phyloP scores from a whole-genome alignment of 2,113 vertebrate genomes.

The Podocnemis expansa region DNA sequence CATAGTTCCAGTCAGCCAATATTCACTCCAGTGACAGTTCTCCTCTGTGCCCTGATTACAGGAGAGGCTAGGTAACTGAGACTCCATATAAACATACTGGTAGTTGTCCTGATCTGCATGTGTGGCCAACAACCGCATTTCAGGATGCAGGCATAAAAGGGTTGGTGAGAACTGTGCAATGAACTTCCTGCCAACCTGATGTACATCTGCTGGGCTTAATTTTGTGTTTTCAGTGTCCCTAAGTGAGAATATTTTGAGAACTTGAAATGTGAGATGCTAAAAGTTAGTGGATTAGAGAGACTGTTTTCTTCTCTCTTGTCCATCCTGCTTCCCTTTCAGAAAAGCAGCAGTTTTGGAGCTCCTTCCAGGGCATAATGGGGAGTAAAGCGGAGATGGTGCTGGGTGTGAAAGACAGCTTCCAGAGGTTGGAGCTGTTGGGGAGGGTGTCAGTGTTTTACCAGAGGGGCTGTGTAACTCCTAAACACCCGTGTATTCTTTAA shows the following conservation, averaged over 20 bases:
- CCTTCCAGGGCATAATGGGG: background rate
- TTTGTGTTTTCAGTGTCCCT: no score
- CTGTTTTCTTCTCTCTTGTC: background rate
- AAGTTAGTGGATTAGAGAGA: background rate
- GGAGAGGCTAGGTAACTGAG: background rate
- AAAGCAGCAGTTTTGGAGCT: background rate
- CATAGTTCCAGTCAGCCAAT: background rate
- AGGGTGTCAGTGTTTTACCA: background rate
- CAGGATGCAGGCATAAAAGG: background rate
- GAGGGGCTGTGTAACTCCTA: background rate
- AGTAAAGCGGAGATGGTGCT: background rate
- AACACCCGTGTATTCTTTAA: background rate
- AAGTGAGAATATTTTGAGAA: background rate
- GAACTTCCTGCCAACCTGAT: background rate
- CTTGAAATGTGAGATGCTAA: background rate
- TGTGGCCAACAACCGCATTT: rapidly evolving
- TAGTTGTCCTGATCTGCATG: background rate
- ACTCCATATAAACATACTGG: background rate
- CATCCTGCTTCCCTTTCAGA: background rate
- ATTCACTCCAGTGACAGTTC: background rate
- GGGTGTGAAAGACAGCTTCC: background rate
- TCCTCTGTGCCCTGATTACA: background rate
- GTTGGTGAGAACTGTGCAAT: background rate
- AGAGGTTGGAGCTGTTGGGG: no score
- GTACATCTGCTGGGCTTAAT: background rate